Conservation (phyloP, 2,797 vertebrate species). For the Discoglossus pictus region DNA sequence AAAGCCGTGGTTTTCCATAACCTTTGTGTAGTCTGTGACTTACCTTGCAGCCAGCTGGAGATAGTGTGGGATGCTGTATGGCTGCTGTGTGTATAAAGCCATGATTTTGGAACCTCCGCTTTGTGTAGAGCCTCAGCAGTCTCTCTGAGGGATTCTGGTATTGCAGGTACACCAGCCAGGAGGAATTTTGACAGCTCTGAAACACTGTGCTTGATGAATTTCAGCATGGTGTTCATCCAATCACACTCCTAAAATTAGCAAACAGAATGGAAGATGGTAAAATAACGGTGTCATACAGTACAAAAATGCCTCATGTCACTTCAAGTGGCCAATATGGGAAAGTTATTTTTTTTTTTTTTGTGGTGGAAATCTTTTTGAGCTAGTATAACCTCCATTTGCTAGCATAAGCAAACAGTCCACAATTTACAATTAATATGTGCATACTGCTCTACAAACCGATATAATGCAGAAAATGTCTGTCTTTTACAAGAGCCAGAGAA, state of each 20-base stretch:
- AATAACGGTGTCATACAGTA: too few species aligned
- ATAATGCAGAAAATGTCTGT: too few species aligned
- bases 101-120: slow-evolving; percentile 24
- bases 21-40: slow-evolving; percentile 27
- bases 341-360: too few species aligned
- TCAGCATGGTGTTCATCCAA: slow-evolving; percentile 29
- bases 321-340: too few species aligned
- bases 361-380: too few species aligned
- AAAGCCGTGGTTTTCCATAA: too few species aligned
- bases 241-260: slow-evolving; percentile 35
- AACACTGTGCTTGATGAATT: slow-evolving; percentile 17
- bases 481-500: too few species aligned
- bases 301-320: too few species aligned
- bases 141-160: slow-evolving; percentile 15
- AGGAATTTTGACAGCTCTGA: slow-evolving; percentile 18
- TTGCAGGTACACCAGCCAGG: slow-evolving; percentile 13
- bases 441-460: too few species aligned
- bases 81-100: slow-evolving; percentile 10
- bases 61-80: slow-evolving; percentile 2
- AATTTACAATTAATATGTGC: too few species aligned
- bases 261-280: background rate
- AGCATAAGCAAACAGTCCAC: too few species aligned
- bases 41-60: slow-evolving; percentile 41
- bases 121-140: slow-evolving; percentile 21
- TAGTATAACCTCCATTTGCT: too few species aligned